Base-by-base conservation (phyloP, 2,888 invertebrate species). In the Ichneumoninae sp. region DNA sequence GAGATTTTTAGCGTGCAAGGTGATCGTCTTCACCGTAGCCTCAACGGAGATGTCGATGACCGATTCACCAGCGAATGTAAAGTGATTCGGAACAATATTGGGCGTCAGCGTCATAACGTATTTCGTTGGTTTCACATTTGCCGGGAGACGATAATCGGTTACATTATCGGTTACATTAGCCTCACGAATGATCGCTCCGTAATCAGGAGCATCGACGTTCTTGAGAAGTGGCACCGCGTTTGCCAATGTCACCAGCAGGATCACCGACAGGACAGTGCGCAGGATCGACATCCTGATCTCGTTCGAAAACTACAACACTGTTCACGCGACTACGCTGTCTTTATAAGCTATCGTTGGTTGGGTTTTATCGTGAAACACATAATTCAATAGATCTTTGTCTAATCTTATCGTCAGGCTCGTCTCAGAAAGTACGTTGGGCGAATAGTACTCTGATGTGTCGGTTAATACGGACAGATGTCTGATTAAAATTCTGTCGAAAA, bases 51-150 rank as follows among this genome's bases (percentile, higher is more conserved):
- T 47, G 0, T 1, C 1, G 26, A 88, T 87, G 0, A 0, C 3
- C 3, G 75, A 30, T 36, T 16, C 3, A 6, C 89, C 89, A 0
- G 3, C 13, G 13, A 85, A 88, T 0, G 54, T 69, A 13, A 72
- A 76, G 0, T 57, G 8, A 2, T 71, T 90, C 44, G 94, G 93
- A 30, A 91, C 90, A 0, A 96, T 94, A 66, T 95, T 90, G 0
- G 95, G 92, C 81, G 90, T 91, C 0, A 96, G 91, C 13, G 90
- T 88, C 8, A 96, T 93, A 36, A 94, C 94, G 88, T 96, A 96
- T 78, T 94, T 93, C 0, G 89, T 91, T 0, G 96, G 96, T 26
- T 86, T 87, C 0, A 95, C 94, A 47, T 94, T 92, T 0, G 90
- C 91, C 0, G 95, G 95, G n/a, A 96, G 93, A 0, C 95, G 94